Evolutionary conservation across 30 jellyfish, hydroid and myxozoan genomes (phyloP).

Genomic region (Catostylus mosaicus): DNA sequence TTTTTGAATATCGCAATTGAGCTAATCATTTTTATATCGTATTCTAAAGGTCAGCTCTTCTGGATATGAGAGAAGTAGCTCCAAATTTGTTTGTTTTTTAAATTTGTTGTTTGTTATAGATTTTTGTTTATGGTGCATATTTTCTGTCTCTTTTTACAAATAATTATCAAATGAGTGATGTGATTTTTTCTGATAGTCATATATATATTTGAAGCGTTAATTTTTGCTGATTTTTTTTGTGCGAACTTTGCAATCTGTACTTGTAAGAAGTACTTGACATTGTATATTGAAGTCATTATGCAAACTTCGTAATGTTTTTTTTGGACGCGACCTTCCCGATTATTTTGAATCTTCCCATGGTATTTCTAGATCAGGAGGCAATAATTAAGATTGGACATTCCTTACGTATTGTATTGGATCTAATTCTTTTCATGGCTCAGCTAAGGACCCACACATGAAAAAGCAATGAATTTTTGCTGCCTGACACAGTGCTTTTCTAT

Average conservation of each 20-base stretch:
- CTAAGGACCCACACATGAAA: no score
- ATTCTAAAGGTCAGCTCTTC: constrained; percentile 43
- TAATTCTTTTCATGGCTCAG: constrained; percentile 29
- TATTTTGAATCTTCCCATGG: constrained; percentile 17
- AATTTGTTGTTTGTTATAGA: constrained; percentile 23
- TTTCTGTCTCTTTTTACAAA: constrained; percentile 19
- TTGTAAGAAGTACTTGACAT: constrained; percentile 27
- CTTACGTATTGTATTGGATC: constrained; percentile 14
- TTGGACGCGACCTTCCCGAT: constrained; percentile 37
- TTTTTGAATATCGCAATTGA: constrained; percentile 19
- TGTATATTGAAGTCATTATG: constrained; percentile 29
- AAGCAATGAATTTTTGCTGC: no score
- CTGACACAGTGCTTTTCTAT: no score
- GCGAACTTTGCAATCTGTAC: constrained; percentile 33
- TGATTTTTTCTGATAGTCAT: constrained; percentile 39
- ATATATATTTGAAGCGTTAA: constrained; percentile 29
- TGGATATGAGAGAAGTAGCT: constrained; percentile 5
- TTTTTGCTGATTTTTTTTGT: not conserved
- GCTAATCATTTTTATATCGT: not conserved
- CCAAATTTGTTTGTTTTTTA: constrained; percentile 25
- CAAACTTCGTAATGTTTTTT: constrained; percentile 30
- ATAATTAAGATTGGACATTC: constrained; percentile 44
- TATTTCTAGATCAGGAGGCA: constrained; percentile 60
- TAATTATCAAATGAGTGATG: constrained; percentile 49
- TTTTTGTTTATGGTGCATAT: constrained; percentile 27